These are phyloP conservation scores for Pachypanchax playfairii DNA, from an alignment of 2,113 vertebrate genomes.

Conservation along the genomic window DNA sequence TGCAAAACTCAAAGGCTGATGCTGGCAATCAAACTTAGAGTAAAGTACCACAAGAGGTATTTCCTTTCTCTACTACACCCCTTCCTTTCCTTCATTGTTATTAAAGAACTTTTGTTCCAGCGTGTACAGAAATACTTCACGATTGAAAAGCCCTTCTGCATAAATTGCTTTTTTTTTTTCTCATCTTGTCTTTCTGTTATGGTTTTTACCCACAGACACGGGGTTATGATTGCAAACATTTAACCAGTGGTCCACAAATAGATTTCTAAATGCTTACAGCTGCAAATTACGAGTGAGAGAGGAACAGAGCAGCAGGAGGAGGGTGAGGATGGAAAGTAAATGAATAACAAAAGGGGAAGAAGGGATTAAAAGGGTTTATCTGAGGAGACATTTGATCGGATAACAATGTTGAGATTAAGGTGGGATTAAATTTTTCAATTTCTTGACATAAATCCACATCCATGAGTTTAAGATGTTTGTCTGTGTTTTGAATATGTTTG, in stretches of 20 bases:
- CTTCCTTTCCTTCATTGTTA: constrained; percentile 61
- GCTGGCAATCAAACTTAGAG: constrained; percentile 17
- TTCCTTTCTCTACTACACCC: constrained; percentile 49
- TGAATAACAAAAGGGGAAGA: constrained; percentile 51
- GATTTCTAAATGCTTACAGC: constrained; percentile 34
- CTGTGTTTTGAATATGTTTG: not conserved
- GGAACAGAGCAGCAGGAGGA: constrained; percentile 13
- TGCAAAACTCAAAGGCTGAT: constrained; percentile 6
- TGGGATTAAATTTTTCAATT: constrained; percentile 39
- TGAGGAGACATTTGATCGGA: constrained; percentile 46
- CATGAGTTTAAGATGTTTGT: not conserved
- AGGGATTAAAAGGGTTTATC: constrained; percentile 31
- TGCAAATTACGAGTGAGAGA: constrained; percentile 29
- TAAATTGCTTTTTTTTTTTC: not conserved
- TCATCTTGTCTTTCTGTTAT: constrained; percentile 19
- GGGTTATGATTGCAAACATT: not conserved
- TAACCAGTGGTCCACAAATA: constrained; percentile 29
- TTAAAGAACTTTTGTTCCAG: constrained; percentile 14
- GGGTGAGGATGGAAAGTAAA: constrained; percentile 23
- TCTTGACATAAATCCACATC: not conserved
- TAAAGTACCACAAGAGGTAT: constrained; percentile 34
- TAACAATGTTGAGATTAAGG: constrained; percentile 62
- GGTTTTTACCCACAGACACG: not conserved
- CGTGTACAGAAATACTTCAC: not conserved
- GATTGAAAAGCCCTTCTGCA: not conserved